Evolutionary conservation across 2,797 vertebrate species (phyloP), one percentile per base, ranked within the genome.

Genomic region (Pseudomugil gertrudae): DNA sequence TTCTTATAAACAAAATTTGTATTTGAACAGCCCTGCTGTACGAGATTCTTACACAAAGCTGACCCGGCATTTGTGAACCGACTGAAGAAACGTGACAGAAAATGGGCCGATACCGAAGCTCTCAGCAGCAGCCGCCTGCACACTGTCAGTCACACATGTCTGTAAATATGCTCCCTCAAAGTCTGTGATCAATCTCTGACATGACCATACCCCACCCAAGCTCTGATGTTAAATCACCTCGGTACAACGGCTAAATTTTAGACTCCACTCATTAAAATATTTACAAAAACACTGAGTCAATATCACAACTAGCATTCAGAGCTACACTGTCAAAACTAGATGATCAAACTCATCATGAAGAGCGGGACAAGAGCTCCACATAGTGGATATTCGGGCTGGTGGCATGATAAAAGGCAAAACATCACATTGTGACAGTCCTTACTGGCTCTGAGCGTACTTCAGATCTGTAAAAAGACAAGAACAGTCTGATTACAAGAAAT

Each of bases 301-400:
- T 62, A 55, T 27, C 43, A 72, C 40, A 35, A 13, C 29, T 43
- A 52, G 43, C 6, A 70, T 70, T 73, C 43, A 73, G 47, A 59
- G 58, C 57, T 19, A 9, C 57, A 35, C 27, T 62, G 62, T 67
- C 40, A 59, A 69, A 79, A 72, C 65, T 0, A 63, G 53, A 54
- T 24, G 24, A 47, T 40, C 33, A 11, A 53, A 21, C 14, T 62
- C 36, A 51, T 21, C 63, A 52, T 40, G 51, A 9, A 15, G 0
- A 59, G 53, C 53, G 69, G 59, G 64, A 23, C 81, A 64, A 72
- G 57, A 77, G 86, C 87, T 27, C 86, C 89, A 80, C 87, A 27
- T 15, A 11, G 88, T 91, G 91, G 87, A 63, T 24, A 29, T 26
- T 1, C 6, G 0, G 27, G 24, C 7, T 3, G 17, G 43, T 29